Evolutionary conservation across 2,888 invertebrate genomes (phyloP), one percentile per base, ranked within the genome.

Genomic region (Euplexia lucipara): DNA sequence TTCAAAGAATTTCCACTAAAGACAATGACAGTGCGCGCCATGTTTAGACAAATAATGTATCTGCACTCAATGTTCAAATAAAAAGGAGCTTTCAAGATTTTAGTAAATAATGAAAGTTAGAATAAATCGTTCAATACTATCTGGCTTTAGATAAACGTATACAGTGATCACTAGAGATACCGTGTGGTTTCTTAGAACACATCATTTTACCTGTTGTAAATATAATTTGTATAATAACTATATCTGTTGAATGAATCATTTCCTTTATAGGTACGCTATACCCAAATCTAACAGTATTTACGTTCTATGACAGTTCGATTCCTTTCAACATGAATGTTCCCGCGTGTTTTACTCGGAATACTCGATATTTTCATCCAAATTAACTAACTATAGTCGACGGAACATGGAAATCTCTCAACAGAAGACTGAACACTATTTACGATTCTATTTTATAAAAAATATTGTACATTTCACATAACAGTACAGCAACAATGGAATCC

Each of bases 61-160:
- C 93, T 91, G 94, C 94, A 95, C 94, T 92, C 93, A 94, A 95
- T 95, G 95, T 95, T 95, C 95, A 95, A 95, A 95, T 95, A 91
- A 93, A 93, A 94, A 95, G 91, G 95, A 95, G 95, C 95, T 95
- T 90, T 94, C 94, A 92, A 95, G 87, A 90, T 92, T 94, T 93
- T 94, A 95, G 94, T 92, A 86, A 92, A 92, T 94, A 92, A 89
- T 90, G 90, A 87, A 93, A 90, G 89, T 93, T 94, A 95, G 95
- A 88, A 85, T 94, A 93, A 92, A 91, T 89, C 88, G 89, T 91
- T 91, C 89, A 89, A 91, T 90, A 91, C 91, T 90, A 90, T 89
- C 93, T 92, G 95, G 94, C 94, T 95, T 93, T 95, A 95, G 95
- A 92, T 94, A 94, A 86, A 93, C 92, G 94, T 95, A 94, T 95